A percentile compares a stretch with the other conserved stretches of the same genome.
Conservation (phyloP, 2,797 vertebrate species). For the Intellagama lesueurii region DNA sequence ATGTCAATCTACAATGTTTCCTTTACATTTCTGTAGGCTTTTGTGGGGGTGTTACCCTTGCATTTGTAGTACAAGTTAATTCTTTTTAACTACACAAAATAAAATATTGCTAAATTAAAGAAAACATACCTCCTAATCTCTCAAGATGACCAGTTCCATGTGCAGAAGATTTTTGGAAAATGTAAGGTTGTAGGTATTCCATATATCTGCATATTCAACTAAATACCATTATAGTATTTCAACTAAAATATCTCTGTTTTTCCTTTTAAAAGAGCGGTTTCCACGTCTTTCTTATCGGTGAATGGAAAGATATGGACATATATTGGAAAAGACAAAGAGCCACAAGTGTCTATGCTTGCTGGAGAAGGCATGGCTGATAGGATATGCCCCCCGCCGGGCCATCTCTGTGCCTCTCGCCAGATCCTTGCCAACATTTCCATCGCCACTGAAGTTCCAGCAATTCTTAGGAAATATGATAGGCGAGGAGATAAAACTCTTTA, state of each 20-base stretch:
- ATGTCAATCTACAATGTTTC: not conserved
- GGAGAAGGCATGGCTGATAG: too few species aligned
- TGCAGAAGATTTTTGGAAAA: not conserved
- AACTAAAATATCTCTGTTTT: not conserved
- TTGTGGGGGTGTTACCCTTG: too few species aligned
- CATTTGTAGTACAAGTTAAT: not conserved
- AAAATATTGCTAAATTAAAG: not conserved
- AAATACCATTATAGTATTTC: not conserved
- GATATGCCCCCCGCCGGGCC: too few species aligned
- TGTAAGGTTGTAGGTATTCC: not conserved
- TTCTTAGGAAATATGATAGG: too few species aligned
- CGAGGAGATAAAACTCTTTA: too few species aligned
- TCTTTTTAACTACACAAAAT: not conserved
- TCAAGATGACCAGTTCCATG: not conserved
- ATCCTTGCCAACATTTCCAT: too few species aligned
- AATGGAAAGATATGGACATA: not conserved
- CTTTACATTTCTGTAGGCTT: not conserved
- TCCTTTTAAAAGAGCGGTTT: not conserved
- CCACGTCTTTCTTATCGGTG: not conserved
- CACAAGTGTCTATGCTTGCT: not conserved
- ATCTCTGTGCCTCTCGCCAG: too few species aligned
- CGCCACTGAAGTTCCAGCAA: too few species aligned
- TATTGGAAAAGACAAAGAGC: too few species aligned
- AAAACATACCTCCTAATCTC: not conserved
- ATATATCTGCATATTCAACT: not conserved